Conservation (phyloP, 2,113 vertebrate genomes). For the Plestiodon gilberti region DNA sequence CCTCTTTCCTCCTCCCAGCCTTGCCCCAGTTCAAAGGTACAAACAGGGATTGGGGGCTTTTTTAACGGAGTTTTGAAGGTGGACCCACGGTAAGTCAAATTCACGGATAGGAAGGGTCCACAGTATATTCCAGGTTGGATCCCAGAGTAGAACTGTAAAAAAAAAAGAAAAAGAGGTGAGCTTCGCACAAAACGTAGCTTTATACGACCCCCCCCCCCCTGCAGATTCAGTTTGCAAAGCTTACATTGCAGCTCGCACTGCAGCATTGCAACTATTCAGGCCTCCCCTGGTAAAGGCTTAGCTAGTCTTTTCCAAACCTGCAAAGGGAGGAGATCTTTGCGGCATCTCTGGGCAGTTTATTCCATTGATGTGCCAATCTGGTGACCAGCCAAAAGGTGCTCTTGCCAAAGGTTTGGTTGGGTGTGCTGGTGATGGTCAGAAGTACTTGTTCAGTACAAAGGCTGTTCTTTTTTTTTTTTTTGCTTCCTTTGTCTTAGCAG, state of each 20-base stretch:
- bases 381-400: not conserved
- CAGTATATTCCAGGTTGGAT: not conserved
- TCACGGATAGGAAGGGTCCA: no score
- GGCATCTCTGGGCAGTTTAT: not conserved
- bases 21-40: no score
- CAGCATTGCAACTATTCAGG: not conserved
- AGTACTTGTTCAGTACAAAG: not conserved
- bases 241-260: not conserved
- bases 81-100: no score
- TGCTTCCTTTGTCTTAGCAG: not conserved
- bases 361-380: not conserved
- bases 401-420: not conserved
- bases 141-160: not conserved
- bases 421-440: no score
- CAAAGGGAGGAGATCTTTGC: not conserved
- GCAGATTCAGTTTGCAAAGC: not conserved
- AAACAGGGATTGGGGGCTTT: no score
- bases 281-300: not conserved
- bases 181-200: not conserved
- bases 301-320: not conserved
- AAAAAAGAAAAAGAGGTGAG: not conserved
- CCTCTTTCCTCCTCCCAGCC: no score
- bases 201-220: no score
- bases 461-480: not conserved
- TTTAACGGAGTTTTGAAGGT: no score